Percentiles rank a stretch among this genome's conserved stretches.
phyloP scores from a whole-genome alignment of 2,797 vertebrate genomes.

The Malacoctenus gilli region DNA sequence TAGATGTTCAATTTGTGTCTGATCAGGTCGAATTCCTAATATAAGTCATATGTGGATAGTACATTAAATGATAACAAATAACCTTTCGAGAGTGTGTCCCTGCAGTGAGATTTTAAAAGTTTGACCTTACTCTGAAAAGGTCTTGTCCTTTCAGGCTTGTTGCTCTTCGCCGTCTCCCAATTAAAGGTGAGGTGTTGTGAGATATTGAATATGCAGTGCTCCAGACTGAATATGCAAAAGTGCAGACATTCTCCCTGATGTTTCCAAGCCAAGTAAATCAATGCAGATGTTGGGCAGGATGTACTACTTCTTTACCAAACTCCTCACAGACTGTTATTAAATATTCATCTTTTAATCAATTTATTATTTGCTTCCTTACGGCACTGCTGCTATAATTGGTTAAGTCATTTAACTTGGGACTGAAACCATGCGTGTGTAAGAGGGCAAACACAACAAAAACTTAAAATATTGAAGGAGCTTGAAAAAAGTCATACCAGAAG shows the following conservation, averaged over 20 bases:
- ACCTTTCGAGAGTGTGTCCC: constrained; percentile 6
- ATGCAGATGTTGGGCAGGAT: constrained; percentile 32
- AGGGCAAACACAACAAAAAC: background rate
- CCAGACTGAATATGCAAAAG: constrained; percentile 52
- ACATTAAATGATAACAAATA: no score
- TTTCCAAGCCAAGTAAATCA: constrained; percentile 56
- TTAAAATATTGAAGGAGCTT: constrained; percentile 2
- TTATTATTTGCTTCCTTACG: no score
- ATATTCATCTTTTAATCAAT: no score
- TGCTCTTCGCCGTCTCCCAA: constrained; percentile 61
- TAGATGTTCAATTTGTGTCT: background rate
- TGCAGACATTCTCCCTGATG: constrained; percentile 51
- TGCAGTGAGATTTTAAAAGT: constrained; percentile 25
- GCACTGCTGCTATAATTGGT: no score
- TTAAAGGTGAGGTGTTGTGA: constrained; percentile 68
- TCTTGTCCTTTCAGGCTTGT: constrained; percentile 61
- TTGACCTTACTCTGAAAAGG: constrained; percentile 62
- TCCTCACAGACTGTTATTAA: constrained; percentile 12
- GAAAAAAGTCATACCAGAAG: constrained; percentile 22
- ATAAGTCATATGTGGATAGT: background rate
- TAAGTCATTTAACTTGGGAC: no score
- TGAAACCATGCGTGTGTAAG: no score
- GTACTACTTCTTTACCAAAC: constrained; percentile 48
- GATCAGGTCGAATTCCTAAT: constrained; percentile 2
- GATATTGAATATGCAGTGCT: constrained; percentile 67